phyloP scores from a whole-genome alignment of 1,140 invertebrate genomes.

The Lepidostoma basale region DNA sequence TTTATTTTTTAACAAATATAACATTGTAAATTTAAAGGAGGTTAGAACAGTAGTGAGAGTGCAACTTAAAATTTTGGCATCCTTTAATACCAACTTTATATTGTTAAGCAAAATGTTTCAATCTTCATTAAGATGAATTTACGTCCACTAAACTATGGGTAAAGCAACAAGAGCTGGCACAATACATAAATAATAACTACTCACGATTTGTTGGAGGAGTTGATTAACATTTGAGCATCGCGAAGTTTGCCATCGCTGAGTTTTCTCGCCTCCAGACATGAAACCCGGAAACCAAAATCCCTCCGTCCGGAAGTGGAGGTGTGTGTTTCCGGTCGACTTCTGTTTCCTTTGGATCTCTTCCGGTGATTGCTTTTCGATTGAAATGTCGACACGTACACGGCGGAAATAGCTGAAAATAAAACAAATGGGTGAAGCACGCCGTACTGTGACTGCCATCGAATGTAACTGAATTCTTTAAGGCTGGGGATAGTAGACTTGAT shows the following conservation, averaged over 20 bases:
- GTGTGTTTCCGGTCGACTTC: conserved; percentile 18
- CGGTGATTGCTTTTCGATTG: conserved; percentile 23
- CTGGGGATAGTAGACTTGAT: not conserved
- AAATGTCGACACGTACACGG: conserved; percentile 6
- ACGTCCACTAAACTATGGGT: not conserved
- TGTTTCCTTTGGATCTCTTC: conserved; percentile 16
- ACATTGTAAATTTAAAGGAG: too few relatives aligned
- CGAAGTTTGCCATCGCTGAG: not conserved
- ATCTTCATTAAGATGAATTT: not conserved
- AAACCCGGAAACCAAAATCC: conserved; percentile 10
- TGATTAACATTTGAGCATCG: not conserved
- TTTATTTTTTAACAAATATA: too few relatives aligned
- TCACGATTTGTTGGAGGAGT: not conserved
- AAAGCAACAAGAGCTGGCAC: not conserved
- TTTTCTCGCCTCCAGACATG: conserved; percentile 8
- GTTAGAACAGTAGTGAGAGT: too few relatives aligned
- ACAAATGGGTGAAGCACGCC: not conserved
- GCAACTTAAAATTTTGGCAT: too few relatives aligned
- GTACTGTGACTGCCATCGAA: not conserved
- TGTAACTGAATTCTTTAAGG: not conserved
- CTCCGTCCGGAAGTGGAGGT: conserved; percentile 12
- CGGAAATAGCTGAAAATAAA: conserved; percentile 18
- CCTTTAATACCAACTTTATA: too few relatives aligned
- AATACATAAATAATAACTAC: not conserved
- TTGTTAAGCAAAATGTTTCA: too few relatives aligned